These are phyloP conservation scores for Cosmopolites sordidus DNA, from an alignment of 2,888 invertebrate genomes.

Conservation along the genomic window DNA sequence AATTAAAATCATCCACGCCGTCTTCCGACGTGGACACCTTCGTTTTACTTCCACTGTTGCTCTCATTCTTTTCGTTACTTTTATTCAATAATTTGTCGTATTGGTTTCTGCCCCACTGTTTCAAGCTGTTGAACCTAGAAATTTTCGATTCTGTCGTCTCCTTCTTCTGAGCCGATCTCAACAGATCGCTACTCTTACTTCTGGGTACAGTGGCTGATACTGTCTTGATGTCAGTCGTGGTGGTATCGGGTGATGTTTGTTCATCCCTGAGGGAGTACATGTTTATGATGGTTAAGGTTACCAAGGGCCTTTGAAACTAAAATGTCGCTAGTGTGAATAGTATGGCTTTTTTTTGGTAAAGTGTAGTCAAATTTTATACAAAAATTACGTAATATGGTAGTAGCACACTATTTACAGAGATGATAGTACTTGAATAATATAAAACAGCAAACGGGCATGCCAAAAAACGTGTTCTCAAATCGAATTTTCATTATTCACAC, in stretches of 20 bases:
- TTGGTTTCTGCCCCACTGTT: conserved; percentile 80
- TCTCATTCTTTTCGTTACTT: conserved; percentile 55
- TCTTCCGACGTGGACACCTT: conserved; percentile 26
- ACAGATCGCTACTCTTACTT: conserved; percentile 72
- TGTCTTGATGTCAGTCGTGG: conserved; percentile 37
- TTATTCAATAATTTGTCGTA: conserved; percentile 71
- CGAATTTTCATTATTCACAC: conserved; percentile 23
- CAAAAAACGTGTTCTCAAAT: neutral
- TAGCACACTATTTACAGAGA: neutral
- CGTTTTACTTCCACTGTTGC: conserved; percentile 35
- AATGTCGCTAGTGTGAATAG: conserved; percentile 21
- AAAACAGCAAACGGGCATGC: conserved; percentile 14
- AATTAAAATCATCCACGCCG: conserved; percentile 58
- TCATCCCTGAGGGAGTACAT: conserved; percentile 40
- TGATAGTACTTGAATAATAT: neutral
- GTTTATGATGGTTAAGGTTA: conserved; percentile 1
- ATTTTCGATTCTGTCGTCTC: conserved; percentile 56
- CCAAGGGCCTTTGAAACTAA: neutral
- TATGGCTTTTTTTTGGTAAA: no score
- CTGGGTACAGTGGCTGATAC: conserved; percentile 52
- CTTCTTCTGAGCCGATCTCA: conserved; percentile 49
- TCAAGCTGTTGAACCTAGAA: conserved; percentile 75
- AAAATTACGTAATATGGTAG: neutral
- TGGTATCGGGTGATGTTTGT: conserved; percentile 44
- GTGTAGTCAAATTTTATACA: neutral